Conservation (phyloP, 2,888 invertebrate genomes). For the Pollenia griseotomentosa region DNA sequence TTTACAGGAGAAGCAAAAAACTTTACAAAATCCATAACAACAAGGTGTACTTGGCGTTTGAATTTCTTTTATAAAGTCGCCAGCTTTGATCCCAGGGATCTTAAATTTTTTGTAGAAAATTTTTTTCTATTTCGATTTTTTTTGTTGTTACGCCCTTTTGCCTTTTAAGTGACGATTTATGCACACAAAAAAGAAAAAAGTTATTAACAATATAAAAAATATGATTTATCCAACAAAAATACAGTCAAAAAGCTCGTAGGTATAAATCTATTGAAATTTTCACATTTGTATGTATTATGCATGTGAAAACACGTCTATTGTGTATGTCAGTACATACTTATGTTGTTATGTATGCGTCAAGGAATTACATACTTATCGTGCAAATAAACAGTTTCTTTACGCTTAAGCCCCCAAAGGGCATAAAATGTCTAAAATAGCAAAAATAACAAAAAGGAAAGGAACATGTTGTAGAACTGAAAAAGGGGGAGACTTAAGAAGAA, state of each 20-base stretch:
- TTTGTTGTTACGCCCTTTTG: too few relatives aligned
- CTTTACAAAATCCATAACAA: too few relatives aligned
- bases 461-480: background rate
- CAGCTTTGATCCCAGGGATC: too few relatives aligned
- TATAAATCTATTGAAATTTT: background rate
- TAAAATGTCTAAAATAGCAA: conserved; percentile 21
- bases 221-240: background rate
- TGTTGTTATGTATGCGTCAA: background rate
- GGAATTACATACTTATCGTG: conserved; percentile 26
- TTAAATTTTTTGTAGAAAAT: too few relatives aligned
- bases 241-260: background rate
- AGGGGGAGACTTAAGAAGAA: background rate
- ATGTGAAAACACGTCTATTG: background rate
- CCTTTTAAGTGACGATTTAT: too few relatives aligned
- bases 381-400: conserved; percentile 29
- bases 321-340: background rate
- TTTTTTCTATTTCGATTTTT: too few relatives aligned
- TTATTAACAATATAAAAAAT: background rate
- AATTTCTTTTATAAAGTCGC: too few relatives aligned
- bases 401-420: conserved; percentile 14
- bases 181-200: too few relatives aligned
- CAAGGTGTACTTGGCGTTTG: too few relatives aligned
- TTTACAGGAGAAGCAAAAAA: too few relatives aligned
- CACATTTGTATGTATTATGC: background rate
- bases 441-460: conserved; percentile 5